These are phyloP conservation scores for Drosophila nigrodunni DNA, from an alignment of 1,140 invertebrate species.

Conservation along the genomic window DNA sequence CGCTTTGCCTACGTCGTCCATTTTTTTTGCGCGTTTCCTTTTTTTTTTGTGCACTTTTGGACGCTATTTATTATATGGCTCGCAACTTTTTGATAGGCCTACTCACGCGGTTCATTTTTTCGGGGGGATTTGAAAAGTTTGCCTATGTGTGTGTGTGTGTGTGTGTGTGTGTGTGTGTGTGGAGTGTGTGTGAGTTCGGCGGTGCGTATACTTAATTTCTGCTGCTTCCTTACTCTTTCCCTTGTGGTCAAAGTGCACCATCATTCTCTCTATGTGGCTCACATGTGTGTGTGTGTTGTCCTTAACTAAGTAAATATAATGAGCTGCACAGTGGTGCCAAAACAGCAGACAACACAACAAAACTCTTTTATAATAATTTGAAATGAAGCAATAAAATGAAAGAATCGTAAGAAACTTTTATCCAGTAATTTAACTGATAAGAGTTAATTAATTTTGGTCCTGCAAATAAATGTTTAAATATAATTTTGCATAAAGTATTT, in stretches of 20 bases:
- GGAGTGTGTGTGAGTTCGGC: slow-evolving; percentile 3
- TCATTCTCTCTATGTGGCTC: slow-evolving; percentile 18
- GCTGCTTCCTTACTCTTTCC: slow-evolving; percentile 42
- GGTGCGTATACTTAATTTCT: slow-evolving; percentile 75
- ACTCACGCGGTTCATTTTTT: slow-evolving; percentile 71
- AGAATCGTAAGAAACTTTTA: too few species aligned
- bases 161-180: slow-evolving; percentile 40
- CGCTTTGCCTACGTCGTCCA: slow-evolving; percentile 21
- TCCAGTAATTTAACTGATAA: too few species aligned
- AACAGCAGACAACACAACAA: background rate
- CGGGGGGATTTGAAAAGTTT: slow-evolving; percentile 75
- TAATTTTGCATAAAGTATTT: too few species aligned
- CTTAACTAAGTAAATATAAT: slow-evolving; percentile 81
- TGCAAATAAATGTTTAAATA: too few species aligned
- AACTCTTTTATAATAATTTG: too few species aligned
- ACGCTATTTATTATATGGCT: slow-evolving; percentile 74
- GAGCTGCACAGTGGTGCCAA: slow-evolving; percentile 59
- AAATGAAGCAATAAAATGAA: too few species aligned
- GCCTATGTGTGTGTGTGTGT: slow-evolving; percentile 56
- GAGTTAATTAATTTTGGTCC: too few species aligned
- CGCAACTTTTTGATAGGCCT: slow-evolving; percentile 81
- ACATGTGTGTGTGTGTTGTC: slow-evolving; percentile 33
- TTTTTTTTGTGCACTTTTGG: slow-evolving; percentile 44
- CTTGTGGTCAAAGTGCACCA: background rate
- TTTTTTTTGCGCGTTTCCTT: slow-evolving; percentile 11